Evolutionary conservation across 2,888 invertebrate genomes (phyloP), one percentile per base, ranked within the genome.

Genomic region (Amphipoea lucens): DNA sequence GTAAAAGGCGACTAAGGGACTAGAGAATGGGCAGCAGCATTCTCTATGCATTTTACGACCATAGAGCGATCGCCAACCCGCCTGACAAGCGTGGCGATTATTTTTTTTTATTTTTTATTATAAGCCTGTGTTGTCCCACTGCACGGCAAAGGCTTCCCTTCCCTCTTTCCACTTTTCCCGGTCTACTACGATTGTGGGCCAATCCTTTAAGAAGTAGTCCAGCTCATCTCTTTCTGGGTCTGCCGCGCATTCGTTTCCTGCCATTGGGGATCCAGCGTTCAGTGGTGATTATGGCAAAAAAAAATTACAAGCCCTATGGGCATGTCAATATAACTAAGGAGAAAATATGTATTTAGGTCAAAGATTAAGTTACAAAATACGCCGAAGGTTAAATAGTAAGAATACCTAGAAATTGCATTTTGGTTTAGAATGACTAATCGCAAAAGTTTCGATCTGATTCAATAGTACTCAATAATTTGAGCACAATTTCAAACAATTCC

Each of bases 401-500:
- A 51, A 69, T 71, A 79, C 20, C 9, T 29, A 5, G 36, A 68
- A 54, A 45, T 6, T 42, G 1, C 14, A 57, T 57, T 65, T 40
- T 51, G 48, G 5, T 57, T 63, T 36, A 54, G n/a, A 68, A 36
- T 36, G 51, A 69, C 36, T 69, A 78, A 54, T 69, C 29, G n/a
- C 11, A 78, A 51, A 63, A 14, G 23, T 72, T 66, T 62, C 62
- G n/a, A 62, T 48, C 45, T 23, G 20, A 70, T 77, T 63, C n/a
- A 74, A 54, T 45, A 74, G 36, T 54, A 65, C 63, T 75, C n/a
- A 62, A 57, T 78, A 20, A 60, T 85, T 68, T 51, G 17, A 69
- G 45, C 36, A 82, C 17, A 40, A 75, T 68, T 74, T 42, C 29
- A 66, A 81, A 65, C 60, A 71, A 73, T 73, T 73, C 51, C 42